These are phyloP conservation scores for Galaxea fascicularis DNA, from an alignment of 92 coral and sea anemone species.

Conservation along the genomic window DNA sequence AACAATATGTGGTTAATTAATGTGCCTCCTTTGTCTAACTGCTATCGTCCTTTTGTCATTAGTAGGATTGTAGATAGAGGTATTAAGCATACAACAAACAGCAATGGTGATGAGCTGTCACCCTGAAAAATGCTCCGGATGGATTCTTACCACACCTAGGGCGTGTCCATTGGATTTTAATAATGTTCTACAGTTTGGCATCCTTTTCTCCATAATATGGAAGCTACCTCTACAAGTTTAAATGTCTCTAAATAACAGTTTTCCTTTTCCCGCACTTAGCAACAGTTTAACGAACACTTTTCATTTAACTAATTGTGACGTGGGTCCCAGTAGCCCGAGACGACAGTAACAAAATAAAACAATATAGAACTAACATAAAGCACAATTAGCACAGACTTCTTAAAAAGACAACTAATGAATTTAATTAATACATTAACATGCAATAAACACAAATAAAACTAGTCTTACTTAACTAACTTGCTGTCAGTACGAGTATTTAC, in stretches of 20 bases:
- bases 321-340: too few species aligned
- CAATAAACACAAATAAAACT: too few species aligned
- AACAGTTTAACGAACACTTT: too few species aligned
- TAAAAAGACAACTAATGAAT: too few species aligned
- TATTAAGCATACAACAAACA: background rate
- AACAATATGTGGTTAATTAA: slow-evolving; percentile 42
- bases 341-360: too few species aligned
- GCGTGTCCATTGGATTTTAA: background rate
- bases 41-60: slow-evolving; percentile 8
- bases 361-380: too few species aligned
- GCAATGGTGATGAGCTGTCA: background rate
- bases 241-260: background rate
- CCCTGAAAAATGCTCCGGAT: background rate
- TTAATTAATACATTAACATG: too few species aligned
- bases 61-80: background rate
- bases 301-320: too few species aligned
- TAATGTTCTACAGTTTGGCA: background rate
- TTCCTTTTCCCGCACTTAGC: too few species aligned
- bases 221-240: background rate
- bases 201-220: background rate
- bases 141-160: background rate
- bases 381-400: too few species aligned
- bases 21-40: slow-evolving; percentile 3
- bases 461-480: too few species aligned
- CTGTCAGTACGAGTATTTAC: too few species aligned